phyloP scores from a whole-genome alignment of 1,140 invertebrate species.

The Muscidifurax raptorellus region DNA sequence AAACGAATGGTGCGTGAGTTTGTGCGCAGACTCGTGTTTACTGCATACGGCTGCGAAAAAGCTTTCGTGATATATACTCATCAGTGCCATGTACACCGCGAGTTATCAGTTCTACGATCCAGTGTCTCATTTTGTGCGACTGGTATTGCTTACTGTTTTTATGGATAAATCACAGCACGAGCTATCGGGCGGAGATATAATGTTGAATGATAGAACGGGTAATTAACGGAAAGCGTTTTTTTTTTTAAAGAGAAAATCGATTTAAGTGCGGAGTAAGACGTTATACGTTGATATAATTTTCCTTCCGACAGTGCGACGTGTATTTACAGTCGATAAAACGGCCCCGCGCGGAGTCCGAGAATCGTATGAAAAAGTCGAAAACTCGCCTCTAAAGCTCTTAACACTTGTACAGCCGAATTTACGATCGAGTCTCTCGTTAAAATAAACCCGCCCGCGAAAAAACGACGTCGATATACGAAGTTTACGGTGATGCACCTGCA shows the following conservation, averaged over 20 bases:
- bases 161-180: background rate
- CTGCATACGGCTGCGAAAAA: slow-evolving; percentile 18
- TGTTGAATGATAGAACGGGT: too few species aligned
- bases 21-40: background rate
- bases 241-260: too few species aligned
- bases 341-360: background rate
- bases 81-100: background rate
- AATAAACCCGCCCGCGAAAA: too few species aligned
- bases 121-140: background rate
- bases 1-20: slow-evolving; percentile 31
- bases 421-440: too few species aligned
- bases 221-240: background rate
- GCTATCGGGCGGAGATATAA: too few species aligned
- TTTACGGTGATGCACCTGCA: too few species aligned
- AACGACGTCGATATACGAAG: too few species aligned
- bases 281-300: slow-evolving; percentile 21
- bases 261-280: background rate
- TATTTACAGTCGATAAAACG: background rate
- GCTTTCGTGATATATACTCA: background rate
- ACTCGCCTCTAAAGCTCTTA: background rate
- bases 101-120: too few species aligned
- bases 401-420: background rate
- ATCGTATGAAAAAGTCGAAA: background rate
- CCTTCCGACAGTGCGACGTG: background rate
- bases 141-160: too few species aligned